phyloP scores from a whole-genome alignment of 2,113 vertebrate species.

The Cottus gobio region DNA sequence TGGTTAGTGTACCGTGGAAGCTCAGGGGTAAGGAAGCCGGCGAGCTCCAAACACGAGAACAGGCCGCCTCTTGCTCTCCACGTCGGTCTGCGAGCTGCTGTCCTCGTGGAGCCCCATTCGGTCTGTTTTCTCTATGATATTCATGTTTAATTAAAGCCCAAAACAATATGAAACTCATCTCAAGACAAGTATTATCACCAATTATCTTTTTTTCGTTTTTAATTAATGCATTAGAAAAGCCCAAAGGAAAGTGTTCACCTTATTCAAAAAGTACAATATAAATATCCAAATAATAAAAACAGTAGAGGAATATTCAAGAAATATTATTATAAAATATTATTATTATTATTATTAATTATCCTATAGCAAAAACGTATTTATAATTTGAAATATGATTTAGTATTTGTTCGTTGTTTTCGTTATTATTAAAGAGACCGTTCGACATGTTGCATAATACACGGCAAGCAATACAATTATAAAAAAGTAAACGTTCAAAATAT shows the following conservation, averaged over 20 bases:
- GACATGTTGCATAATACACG: not conserved
- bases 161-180: not conserved
- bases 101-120: not conserved
- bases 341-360: not conserved
- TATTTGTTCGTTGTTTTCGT: not conserved
- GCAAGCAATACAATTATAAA: not conserved
- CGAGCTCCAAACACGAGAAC: conserved; percentile 5
- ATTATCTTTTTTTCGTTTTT: not conserved
- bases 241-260: not conserved
- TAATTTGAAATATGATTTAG: not conserved
- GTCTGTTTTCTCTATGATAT: not conserved
- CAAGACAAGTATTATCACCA: not conserved
- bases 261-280: not conserved
- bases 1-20: conserved; percentile 64
- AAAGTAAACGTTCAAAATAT: not conserved
- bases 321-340: not conserved
- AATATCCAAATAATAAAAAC: not conserved
- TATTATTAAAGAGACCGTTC: too few species aligned
- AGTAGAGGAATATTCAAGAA: too few species aligned
- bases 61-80: not conserved
- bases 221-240: not conserved
- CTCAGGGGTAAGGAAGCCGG: conserved; percentile 14
- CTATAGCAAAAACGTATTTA: not conserved
- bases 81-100: too few species aligned
- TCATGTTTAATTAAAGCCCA: too few species aligned